Conservation (phyloP, 2,113 vertebrate genomes). For the Sylvilagus bachmani region DNA sequence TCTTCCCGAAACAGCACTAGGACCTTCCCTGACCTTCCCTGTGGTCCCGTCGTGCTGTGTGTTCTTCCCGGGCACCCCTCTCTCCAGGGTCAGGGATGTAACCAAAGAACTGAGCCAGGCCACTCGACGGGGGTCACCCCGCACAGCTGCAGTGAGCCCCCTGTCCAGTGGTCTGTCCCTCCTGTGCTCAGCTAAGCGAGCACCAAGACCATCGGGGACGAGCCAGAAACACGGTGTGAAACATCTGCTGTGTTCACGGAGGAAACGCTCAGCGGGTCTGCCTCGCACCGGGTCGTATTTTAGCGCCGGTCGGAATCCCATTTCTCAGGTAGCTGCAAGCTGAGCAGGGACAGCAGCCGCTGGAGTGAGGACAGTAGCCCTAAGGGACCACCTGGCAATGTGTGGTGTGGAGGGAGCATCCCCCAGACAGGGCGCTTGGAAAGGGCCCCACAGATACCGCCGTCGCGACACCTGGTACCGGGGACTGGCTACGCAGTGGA, state of each 20-base stretch:
- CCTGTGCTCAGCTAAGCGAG: conserved; percentile 41
- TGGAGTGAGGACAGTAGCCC: neutral
- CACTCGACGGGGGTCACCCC: neutral
- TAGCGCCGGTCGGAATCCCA: neutral
- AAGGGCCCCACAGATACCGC: too few relatives aligned
- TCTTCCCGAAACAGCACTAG: too few relatives aligned
- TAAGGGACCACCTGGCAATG: neutral
- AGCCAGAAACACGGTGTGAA: conserved; percentile 31
- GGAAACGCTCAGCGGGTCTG: conserved; percentile 37
- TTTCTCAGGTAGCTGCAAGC: neutral
- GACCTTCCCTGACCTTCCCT: too few relatives aligned
- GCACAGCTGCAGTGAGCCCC: neutral
- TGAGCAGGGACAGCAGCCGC: neutral
- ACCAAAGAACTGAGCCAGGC: too few relatives aligned
- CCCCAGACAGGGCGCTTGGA: too few relatives aligned
- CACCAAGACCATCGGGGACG: conserved; percentile 15
- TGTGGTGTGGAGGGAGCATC: too few relatives aligned
- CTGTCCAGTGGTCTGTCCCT: neutral
- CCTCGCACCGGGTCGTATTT: conserved; percentile 13
- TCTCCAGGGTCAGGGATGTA: neutral
- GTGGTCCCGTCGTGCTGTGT: too few relatives aligned
- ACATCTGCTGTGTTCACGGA: conserved; percentile 43
- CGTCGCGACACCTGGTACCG: too few relatives aligned
- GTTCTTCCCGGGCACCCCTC: neutral
- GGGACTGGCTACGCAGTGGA: neutral